Evolutionary conservation across 2,797 vertebrate genomes (phyloP).

Genomic region (Micromesistius poutassou): DNA sequence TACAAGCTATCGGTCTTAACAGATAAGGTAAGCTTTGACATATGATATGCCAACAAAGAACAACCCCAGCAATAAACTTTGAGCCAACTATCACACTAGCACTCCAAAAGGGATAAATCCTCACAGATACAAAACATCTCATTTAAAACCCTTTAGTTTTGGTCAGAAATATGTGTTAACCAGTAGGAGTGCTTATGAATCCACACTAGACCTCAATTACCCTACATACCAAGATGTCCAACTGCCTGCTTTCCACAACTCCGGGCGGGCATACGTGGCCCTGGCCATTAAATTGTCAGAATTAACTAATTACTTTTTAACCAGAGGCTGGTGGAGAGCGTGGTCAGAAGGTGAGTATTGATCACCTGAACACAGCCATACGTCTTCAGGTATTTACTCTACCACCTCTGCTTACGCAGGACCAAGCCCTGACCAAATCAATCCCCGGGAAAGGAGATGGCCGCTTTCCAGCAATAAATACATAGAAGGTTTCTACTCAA

Average conservation of each 20-base stretch:
- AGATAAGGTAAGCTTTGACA: background rate
- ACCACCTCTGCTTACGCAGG: conserved; percentile 86
- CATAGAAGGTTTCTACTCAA: conserved; percentile 71
- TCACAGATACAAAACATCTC: background rate
- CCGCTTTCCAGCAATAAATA: conserved; percentile 81
- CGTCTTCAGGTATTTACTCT: conserved; percentile 99
- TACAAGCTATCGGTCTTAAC: background rate
- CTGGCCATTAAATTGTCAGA: conserved; percentile 99
- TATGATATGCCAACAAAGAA: conserved; percentile 11
- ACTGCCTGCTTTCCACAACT: conserved; percentile 73
- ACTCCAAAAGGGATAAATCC: background rate
- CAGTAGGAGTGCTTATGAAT: background rate
- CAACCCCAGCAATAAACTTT: background rate
- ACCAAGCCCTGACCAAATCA: conserved; percentile 84
- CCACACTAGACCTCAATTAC: conserved; percentile 38
- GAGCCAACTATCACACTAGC: background rate
- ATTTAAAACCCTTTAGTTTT: background rate
- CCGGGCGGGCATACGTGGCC: conserved; percentile 84
- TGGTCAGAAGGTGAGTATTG: conserved; percentile 92
- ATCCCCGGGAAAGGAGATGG: conserved; percentile 86
- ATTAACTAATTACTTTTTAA: conserved; percentile 99
- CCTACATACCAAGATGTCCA: conserved; percentile 56
- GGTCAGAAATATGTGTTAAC: background rate
- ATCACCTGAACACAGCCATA: conserved; percentile 92
- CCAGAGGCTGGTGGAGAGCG: conserved; percentile 92